Conservation (phyloP, 2,888 invertebrate species). For the Pachymerium ferrugineum region DNA sequence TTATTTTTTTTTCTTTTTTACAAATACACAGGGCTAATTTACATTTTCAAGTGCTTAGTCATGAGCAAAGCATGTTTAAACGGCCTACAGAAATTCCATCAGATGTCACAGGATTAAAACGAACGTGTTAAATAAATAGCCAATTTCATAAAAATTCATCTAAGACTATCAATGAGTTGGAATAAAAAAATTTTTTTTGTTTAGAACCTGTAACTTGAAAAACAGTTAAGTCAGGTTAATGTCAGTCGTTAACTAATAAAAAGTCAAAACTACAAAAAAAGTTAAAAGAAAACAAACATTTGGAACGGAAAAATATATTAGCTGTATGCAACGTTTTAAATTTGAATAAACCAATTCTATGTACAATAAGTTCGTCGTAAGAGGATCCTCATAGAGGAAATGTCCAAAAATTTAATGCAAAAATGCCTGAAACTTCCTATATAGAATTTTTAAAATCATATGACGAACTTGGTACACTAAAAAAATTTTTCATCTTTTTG, state of each 20-base stretch:
- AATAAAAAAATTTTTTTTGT: neutral
- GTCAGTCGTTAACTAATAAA: no score
- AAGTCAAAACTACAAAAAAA: constrained; percentile 18
- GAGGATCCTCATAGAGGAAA: neutral
- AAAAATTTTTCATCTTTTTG: neutral
- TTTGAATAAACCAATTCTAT: neutral
- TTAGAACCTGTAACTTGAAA: constrained; percentile 12
- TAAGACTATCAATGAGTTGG: neutral
- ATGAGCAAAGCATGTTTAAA: constrained; percentile 10
- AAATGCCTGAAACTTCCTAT: neutral
- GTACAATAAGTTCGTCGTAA: neutral
- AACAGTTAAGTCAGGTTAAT: neutral
- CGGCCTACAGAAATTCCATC: neutral
- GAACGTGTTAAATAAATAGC: neutral
- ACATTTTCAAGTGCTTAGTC: constrained; percentile 19
- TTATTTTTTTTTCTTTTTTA: neutral
- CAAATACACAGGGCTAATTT: constrained; percentile 24
- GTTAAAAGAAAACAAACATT: neutral
- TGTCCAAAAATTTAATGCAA: neutral
- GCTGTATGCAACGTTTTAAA: neutral
- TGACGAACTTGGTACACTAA: neutral
- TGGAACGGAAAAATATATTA: neutral
- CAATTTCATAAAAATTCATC: constrained; percentile 12
- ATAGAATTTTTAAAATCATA: neutral
- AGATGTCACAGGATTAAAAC: neutral